Evolutionary conservation across 2,113 vertebrate species (phyloP), one percentile per base, ranked within the genome.

Genomic region (Macquaria australasica): DNA sequence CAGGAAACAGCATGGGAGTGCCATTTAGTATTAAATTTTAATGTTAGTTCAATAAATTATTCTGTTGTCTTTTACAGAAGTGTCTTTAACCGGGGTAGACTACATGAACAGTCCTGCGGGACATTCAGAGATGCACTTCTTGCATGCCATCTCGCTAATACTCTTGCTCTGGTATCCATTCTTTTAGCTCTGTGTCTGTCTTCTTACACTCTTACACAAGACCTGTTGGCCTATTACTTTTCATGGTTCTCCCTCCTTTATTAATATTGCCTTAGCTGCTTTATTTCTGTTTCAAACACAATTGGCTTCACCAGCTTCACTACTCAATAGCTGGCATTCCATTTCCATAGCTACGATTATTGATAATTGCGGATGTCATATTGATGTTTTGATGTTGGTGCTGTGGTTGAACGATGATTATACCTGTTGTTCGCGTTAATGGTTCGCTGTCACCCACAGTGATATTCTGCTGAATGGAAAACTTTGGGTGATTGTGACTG

Each of bases 11-110:
- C 91, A 92, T 87, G 93, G 87, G 91, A 94, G 94, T 94, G 94
- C 81, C 83, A 94, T 94, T 96, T 94, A 85, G 84, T 86, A 97
- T 97, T 92, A 96, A 96, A 96, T 87, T 93, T 95, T 96, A 93
- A 96, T 95, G 93, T 94, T 73, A 93, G 81, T 89, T 90, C 94
- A 90, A 94, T 95, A 91, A 95, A 83, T 90, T 87, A 93, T 94
- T 93, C 90, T 93, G 93, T 93, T 94, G 91, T 95, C 88, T 94
- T 92, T 95, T 91, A 81, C 86, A 66, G 74, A 76, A 88, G 69
- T 89, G 85, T 85, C 71, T 94, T 85, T 93, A 92, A 91, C 88
- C 63, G 76, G 79, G 83, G 75, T 76, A 82, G 83, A 81, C 75
- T 85, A 45, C 62, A 45, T 4, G 62, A 84, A 53, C 11, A 28